Conservation (phyloP, 2,888 invertebrate genomes). For the Acleris holmiana region DNA sequence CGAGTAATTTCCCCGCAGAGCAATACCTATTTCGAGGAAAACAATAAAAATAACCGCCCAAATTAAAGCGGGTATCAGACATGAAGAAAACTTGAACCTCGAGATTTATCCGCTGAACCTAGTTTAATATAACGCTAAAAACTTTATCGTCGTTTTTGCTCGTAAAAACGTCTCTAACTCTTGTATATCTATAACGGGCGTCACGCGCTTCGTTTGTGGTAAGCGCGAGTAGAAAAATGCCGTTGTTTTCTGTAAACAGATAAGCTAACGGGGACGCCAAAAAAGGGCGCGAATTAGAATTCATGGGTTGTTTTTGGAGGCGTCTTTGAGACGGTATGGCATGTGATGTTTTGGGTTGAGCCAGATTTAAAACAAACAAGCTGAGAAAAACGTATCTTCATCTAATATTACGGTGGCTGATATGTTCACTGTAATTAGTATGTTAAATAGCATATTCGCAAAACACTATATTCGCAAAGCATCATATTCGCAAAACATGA, state of each 20-base stretch:
- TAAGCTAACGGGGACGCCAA: slow-evolving; percentile 9
- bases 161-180: slow-evolving; percentile 37
- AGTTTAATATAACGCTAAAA: slow-evolving; percentile 43
- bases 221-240: slow-evolving; percentile 15
- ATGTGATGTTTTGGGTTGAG: not conserved
- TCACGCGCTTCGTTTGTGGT: slow-evolving; percentile 1
- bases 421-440: no score
- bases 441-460: no score
- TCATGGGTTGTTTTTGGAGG: slow-evolving; percentile 27
- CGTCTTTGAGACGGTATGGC: not conserved
- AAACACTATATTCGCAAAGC: no score
- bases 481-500: no score
- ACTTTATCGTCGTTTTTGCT: slow-evolving; percentile 43
- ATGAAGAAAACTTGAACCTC: slow-evolving; percentile 36
- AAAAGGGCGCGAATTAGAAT: slow-evolving; percentile 25
- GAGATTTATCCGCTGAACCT: slow-evolving; percentile 44
- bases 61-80: slow-evolving; percentile 22
- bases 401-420: no score
- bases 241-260: slow-evolving; percentile 26
- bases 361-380: no score
- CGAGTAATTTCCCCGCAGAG: slow-evolving; percentile 19
- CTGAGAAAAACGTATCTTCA: no score
- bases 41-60: slow-evolving; percentile 23
- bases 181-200: slow-evolving; percentile 1
- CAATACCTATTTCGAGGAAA: slow-evolving; percentile 17